phyloP scores from a whole-genome alignment of 53 echinoderm and acorn worm species.

The Temnopleurus reevesii region DNA sequence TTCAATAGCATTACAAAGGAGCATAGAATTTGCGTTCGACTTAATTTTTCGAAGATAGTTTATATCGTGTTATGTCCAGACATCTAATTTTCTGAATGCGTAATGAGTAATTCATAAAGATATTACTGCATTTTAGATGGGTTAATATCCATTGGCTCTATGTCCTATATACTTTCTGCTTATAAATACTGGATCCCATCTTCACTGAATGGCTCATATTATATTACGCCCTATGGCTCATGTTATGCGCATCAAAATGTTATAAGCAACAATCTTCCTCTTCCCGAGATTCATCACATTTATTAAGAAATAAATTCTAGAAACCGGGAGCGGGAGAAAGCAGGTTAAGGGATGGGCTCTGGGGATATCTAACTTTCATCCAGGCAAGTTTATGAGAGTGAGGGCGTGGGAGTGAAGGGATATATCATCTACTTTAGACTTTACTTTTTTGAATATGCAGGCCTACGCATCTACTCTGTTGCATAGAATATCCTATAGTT shows the following conservation, averaged over 20 bases:
- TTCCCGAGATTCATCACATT: background rate
- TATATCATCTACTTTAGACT: background rate
- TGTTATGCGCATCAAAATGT: background rate
- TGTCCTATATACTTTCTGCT: no score
- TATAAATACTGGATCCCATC: no score
- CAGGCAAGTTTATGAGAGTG: background rate
- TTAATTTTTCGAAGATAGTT: no score
- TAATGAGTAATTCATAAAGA: no score
- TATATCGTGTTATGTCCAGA: no score
- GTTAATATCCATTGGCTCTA: no score
- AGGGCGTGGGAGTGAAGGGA: background rate
- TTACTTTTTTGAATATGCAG: conserved; percentile 19
- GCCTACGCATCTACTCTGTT: conserved; percentile 26
- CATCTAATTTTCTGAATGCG: no score
- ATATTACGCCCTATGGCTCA: background rate
- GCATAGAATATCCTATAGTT: no score
- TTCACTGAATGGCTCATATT: no score
- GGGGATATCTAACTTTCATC: background rate
- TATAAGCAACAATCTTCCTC: background rate
- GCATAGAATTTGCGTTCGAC: no score
- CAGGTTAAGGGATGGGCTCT: conserved; percentile 1
- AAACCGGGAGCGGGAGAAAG: background rate
- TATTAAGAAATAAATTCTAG: background rate
- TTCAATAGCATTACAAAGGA: no score
- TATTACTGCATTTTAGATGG: no score